Percentiles rank a stretch among this genome's conserved stretches.
phyloP scores from a whole-genome alignment of 2,888 invertebrate species.

The Synanthedon myopaeformis region DNA sequence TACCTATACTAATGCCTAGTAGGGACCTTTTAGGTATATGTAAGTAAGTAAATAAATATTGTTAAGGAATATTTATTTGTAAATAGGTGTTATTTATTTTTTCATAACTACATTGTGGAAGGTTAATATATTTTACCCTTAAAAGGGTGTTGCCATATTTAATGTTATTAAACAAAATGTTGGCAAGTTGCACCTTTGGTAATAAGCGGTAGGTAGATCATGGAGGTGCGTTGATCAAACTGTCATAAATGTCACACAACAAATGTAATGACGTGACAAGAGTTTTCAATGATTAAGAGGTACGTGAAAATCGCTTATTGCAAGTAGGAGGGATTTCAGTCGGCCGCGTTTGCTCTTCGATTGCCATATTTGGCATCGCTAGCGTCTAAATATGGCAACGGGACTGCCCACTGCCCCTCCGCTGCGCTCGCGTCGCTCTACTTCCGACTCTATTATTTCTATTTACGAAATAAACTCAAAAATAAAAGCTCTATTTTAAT shows the following conservation, averaged over 20 bases:
- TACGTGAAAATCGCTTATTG: constrained; percentile 62
- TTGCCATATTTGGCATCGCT: constrained; percentile 85
- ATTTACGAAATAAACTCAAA: constrained; percentile 69
- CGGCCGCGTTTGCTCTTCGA: constrained; percentile 83
- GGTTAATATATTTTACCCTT: too few relatives aligned
- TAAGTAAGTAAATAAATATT: too few relatives aligned
- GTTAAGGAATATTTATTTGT: too few relatives aligned
- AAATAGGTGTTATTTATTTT: too few relatives aligned
- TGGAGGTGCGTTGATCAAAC: too few relatives aligned
- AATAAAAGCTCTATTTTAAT: constrained; percentile 69
- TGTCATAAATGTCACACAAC: neutral
- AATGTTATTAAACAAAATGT: neutral
- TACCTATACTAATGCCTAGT: too few relatives aligned
- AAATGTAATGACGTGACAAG: constrained; percentile 42
- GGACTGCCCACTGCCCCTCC: constrained; percentile 75
- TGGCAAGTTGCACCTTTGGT: neutral
- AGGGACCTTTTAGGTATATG: too few relatives aligned
- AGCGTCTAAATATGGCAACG: constrained; percentile 86
- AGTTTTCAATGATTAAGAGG: constrained; percentile 50
- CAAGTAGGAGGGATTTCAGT: constrained; percentile 81
- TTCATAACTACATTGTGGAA: too few relatives aligned
- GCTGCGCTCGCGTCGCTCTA: constrained; percentile 46
- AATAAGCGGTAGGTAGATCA: too few relatives aligned
- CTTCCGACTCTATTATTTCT: constrained; percentile 70
- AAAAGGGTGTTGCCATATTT: neutral